These are phyloP conservation scores for Muscidifurax raptorellus DNA, from an alignment of 1,140 invertebrate species.

Conservation along the genomic window DNA sequence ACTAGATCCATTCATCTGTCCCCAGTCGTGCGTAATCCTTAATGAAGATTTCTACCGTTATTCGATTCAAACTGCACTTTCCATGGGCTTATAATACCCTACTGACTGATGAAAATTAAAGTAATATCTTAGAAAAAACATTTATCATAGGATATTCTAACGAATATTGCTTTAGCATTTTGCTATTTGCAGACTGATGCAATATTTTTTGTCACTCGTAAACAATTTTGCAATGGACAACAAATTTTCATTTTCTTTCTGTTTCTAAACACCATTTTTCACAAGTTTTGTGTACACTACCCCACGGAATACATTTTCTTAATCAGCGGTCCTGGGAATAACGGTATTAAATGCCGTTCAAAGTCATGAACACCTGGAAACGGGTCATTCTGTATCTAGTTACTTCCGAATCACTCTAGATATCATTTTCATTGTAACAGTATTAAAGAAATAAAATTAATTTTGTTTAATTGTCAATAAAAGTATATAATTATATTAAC, in stretches of 20 bases:
- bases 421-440: neutral
- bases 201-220: too few relatives aligned
- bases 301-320: neutral
- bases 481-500: too few relatives aligned
- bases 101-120: neutral
- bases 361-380: neutral
- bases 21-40: conserved; percentile 28
- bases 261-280: neutral
- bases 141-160: too few relatives aligned
- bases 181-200: too few relatives aligned
- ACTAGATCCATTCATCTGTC: conserved; percentile 14
- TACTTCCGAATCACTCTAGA: neutral
- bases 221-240: too few relatives aligned
- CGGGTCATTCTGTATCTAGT: neutral
- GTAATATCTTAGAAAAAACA: neutral
- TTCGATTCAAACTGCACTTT: neutral
- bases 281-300: neutral
- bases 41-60: conserved; percentile 47
- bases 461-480: too few relatives aligned
- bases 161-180: too few relatives aligned
- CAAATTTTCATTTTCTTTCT: too few relatives aligned
- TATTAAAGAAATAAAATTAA: too few relatives aligned
- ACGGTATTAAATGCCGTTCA: neutral
- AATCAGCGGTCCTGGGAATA: neutral
- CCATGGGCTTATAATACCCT: neutral